These are phyloP conservation scores for Atherinomorus stipes DNA, from an alignment of 2,113 vertebrate species.

Conservation along the genomic window DNA sequence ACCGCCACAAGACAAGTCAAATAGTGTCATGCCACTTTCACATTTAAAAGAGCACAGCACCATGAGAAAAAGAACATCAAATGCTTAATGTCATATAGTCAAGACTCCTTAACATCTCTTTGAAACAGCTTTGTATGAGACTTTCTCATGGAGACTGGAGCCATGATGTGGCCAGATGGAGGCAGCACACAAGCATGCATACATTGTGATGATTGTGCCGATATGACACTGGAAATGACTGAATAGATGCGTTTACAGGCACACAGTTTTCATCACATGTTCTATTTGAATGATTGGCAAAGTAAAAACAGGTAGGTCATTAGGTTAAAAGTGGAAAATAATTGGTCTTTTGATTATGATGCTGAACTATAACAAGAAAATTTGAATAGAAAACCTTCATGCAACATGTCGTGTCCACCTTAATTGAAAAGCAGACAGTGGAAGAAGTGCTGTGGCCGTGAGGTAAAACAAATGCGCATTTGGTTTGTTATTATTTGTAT, in stretches of 20 bases:
- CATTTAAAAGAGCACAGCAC: conserved; percentile 40
- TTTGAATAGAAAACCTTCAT: neutral
- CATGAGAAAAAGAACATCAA: conserved; percentile 22
- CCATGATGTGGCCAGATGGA: conserved; percentile 52
- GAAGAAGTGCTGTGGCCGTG: conserved; percentile 48
- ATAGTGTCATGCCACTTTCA: conserved; percentile 33
- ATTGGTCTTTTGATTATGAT: conserved; percentile 15
- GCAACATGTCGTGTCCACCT: conserved; percentile 31
- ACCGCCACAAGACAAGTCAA: conserved; percentile 26
- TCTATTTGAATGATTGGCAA: conserved; percentile 30
- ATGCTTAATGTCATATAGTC: conserved; percentile 39
- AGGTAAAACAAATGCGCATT: conserved; percentile 80
- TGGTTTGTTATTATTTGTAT: conserved; percentile 86
- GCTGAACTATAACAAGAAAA: conserved; percentile 13
- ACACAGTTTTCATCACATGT: conserved; percentile 2
- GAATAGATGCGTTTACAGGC: conserved; percentile 27
- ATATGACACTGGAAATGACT: conserved; percentile 41
- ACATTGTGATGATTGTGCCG: conserved; percentile 36
- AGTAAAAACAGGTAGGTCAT: conserved; percentile 15
- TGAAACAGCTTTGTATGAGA: conserved; percentile 8
- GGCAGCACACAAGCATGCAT: conserved; percentile 48
- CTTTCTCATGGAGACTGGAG: conserved; percentile 21
- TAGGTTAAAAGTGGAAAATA: conserved; percentile 12
- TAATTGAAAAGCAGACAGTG: conserved; percentile 73
- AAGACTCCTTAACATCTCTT: conserved; percentile 34